phyloP scores from a whole-genome alignment of 2,888 invertebrate species.

The Limnephilus rhombicus region DNA sequence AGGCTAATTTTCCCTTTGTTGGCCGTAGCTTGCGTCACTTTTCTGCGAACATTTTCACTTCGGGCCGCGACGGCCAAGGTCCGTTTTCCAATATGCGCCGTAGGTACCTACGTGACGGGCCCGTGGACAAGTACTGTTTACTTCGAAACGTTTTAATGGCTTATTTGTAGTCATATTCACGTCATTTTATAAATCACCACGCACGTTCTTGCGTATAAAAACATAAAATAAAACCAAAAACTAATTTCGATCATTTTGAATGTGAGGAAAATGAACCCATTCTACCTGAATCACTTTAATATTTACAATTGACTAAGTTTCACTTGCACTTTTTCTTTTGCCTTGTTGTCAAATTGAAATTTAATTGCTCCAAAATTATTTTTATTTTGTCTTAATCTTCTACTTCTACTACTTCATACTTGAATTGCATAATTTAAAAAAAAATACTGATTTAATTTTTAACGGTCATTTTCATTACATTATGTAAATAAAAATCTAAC shows the following conservation, averaged over 20 bases:
- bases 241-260: not conserved
- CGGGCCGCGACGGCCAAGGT: not conserved
- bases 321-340: no score
- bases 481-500: no score
- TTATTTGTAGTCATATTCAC: not conserved
- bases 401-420: no score
- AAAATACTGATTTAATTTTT: no score
- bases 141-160: not conserved
- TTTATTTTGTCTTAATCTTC: no score
- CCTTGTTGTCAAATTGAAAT: no score
- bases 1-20: conserved; percentile 5
- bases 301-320: no score
- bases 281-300: not conserved
- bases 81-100: not conserved
- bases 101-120: not conserved
- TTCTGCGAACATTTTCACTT: conserved; percentile 4
- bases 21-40: conserved; percentile 22
- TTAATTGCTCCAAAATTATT: no score
- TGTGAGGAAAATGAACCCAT: not conserved
- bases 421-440: no score
- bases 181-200: not conserved
- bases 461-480: no score
- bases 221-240: not conserved
- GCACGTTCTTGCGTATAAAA: not conserved
- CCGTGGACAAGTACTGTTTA: not conserved